Percentiles rank a stretch among this genome's conserved stretches.
Conservation (phyloP, 2,888 invertebrate genomes). For the Meganola albula region DNA sequence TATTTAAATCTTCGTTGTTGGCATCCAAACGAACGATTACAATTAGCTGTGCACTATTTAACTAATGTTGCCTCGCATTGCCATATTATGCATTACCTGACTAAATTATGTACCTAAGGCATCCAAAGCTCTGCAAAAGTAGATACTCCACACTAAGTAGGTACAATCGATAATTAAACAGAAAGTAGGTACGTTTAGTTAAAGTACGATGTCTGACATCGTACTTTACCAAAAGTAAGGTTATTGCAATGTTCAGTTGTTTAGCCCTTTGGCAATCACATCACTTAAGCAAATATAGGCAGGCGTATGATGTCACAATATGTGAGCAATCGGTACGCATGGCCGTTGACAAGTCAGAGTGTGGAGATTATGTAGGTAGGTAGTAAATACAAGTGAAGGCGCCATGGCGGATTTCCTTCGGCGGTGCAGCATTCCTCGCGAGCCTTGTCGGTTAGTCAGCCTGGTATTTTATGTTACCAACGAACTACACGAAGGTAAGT, state of each 20-base stretch:
- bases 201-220: too few relatives aligned
- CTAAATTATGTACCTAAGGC: too few relatives aligned
- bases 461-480: conserved; percentile 44
- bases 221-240: too few relatives aligned
- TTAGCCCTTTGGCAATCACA: conserved; percentile 41
- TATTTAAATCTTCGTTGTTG: conserved; percentile 15
- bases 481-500: conserved; percentile 48
- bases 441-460: conserved; percentile 58
- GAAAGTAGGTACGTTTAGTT: too few relatives aligned
- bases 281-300: conserved; percentile 49
- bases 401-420: conserved; percentile 73
- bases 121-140: too few relatives aligned
- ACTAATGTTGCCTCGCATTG: too few relatives aligned
- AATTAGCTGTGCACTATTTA: conserved; percentile 22
- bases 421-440: conserved; percentile 65
- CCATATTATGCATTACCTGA: too few relatives aligned
- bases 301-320: conserved; percentile 49
- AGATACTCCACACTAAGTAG: too few relatives aligned
- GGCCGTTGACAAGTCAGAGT: conserved; percentile 35
- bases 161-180: too few relatives aligned
- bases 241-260: conserved; percentile 27
- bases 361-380: conserved; percentile 40
- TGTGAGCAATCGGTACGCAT: conserved; percentile 38
- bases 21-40: conserved; percentile 17
- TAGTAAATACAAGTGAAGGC: conserved; percentile 52